Base-by-base conservation (phyloP, 2,888 invertebrate genomes). In the Protonemura montana region DNA sequence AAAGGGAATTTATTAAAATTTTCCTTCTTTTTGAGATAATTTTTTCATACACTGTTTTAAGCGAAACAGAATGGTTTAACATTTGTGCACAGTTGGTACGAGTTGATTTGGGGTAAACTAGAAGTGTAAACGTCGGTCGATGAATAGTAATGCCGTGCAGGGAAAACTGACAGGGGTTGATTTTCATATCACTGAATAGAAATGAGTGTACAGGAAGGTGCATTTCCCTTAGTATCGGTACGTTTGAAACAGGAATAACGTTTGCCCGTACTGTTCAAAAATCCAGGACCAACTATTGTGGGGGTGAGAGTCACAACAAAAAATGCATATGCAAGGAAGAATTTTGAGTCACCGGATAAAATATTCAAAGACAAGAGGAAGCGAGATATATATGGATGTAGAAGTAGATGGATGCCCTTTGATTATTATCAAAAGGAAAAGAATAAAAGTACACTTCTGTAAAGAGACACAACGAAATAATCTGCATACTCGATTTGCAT, bases 401-500 rank as follows among this genome's bases (percentile, higher is more conserved):
- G 30, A 81, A 7, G n/a, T 28, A 78, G 78, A 78, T 78, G 28
- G 26, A 78, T 81, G 13, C 76, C 76, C 28, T 84, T 84, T 84
- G 84, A 84, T 84, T 84, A 84, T 81, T 41, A 84, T 84, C 84
- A 28, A 26, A 41, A 2, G 78, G 10, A 76, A 84, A 84, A 84
- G 84, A 84, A 84, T 84, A 76, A 84, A 84, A 84, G 59, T 59
- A 28, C n/a, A n/a, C 81, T 59, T 84, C 42, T 5, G 27, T 76
- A 76, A 84, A 59, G 84, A 84, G 84, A 84, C 82, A 83, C 59
- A 59, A 26, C 28, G 59, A 30, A 78, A 78, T 78, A 78, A 83
- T 83, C 41, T 83, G 82, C 82, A 84, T 76, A 76, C 28, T 13
- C 26, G 76, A 84, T 84, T 84, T 84, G 76, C 84, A 84, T 84